Base-by-base conservation (phyloP, 2,113 vertebrate genomes). In the Ageneiosus marmoratus region DNA sequence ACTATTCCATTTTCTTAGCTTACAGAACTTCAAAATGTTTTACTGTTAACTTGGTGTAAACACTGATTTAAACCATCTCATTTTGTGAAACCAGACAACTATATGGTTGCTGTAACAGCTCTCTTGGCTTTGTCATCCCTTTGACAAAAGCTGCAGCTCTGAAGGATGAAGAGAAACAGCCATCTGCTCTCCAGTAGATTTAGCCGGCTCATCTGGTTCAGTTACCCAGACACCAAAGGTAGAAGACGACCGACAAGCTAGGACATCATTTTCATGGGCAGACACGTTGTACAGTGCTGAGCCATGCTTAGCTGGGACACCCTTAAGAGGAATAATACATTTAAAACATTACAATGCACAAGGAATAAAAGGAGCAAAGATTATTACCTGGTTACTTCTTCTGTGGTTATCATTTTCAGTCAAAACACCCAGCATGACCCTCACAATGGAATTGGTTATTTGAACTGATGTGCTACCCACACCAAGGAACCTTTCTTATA, bases 361-460 rank as follows among this genome's bases (percentile, higher is more conserved):
- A 24, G 1, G 16, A 0, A 79, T 5, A n/a, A n/a, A n/a, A n/a
- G n/a, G n/a, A n/a, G n/a, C n/a, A n/a, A n/a, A n/a, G n/a, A n/a
- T n/a, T n/a, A n/a, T 1, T 89, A 96, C 97, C 95, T 94, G 94
- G 76, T 88, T 86, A 77, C 87, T 60, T 27, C 88, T 92, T 80
- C 84, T 87, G 18, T 70, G 89, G 78, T 94, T 95, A 67, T 95
- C 94, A 81, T 97, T 97, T 55, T 96, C 96, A 48, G 89, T 41
- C 37, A 41, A 41, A 3, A 41, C 37, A 41, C 37, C 95, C n/a
- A 97, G 93, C 29, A 95, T 94, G 0, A 92, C 92, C 67, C 96
- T 94, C n/a, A 41, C 37, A 41, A 41, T 41, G 5, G 37, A 2
- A 41, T 41, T 41, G 37, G 37, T 41, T 41, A 41, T 41, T 41